These are phyloP conservation scores for Metellina segmentata DNA, from an alignment of 2,888 invertebrate genomes.

Conservation along the genomic window DNA sequence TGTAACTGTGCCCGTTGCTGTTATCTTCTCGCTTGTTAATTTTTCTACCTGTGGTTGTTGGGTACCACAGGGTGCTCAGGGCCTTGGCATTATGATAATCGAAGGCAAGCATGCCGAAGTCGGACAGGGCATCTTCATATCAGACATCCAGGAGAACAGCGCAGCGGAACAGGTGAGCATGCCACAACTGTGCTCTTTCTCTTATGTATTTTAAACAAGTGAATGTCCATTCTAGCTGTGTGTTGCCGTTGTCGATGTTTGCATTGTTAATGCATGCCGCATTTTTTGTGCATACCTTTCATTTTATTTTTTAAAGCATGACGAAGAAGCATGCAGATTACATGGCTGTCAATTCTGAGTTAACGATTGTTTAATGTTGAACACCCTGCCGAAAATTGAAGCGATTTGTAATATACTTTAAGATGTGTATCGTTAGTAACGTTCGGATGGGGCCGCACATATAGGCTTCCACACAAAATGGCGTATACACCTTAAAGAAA, in stretches of 20 bases:
- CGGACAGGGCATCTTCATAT: constrained; percentile 95
- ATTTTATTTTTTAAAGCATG: neutral
- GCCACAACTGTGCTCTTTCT: neutral
- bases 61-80: constrained; percentile 85
- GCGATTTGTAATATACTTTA: too few species aligned
- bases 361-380: too few species aligned
- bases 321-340: neutral
- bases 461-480: too few species aligned
- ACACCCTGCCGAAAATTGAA: too few species aligned
- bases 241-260: neutral
- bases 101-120: constrained; percentile 95
- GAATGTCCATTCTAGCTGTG: neutral
- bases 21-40: constrained; percentile 72
- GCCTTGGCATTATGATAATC: constrained; percentile 96
- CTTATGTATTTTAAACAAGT: neutral
- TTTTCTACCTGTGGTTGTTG: constrained; percentile 63
- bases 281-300: neutral
- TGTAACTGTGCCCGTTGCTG: constrained; percentile 73
- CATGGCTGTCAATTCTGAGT: neutral
- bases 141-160: constrained; percentile 94
- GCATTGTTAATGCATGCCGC: constrained; percentile 2
- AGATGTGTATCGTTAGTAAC: too few species aligned
- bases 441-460: too few species aligned
- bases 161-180: constrained; percentile 82
- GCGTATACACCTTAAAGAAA: too few species aligned